Base-by-base conservation (phyloP, 1,140 invertebrate genomes). In the Brachionus paranguensis region DNA sequence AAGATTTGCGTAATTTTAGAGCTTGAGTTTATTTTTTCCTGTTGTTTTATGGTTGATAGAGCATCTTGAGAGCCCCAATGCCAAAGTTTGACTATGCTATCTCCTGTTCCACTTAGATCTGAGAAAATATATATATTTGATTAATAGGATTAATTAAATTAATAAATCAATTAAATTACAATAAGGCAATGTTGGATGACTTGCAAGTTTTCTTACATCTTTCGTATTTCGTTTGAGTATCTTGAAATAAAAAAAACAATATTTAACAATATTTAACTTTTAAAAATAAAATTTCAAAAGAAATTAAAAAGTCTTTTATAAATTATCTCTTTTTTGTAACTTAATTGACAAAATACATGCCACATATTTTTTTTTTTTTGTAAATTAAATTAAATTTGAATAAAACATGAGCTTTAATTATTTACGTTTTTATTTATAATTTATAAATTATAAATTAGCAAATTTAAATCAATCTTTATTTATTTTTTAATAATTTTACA, bases 31-130 rank as follows among this genome's bases (percentile, higher is more conserved):
- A 94, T 93, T 27, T 96, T 96, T 0, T 96, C 92, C 1, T 55
- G 47, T 29, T 95, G 93, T 78, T 96, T 91, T 5, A 96, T 94
- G 50, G 93, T 93, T 86, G 95, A 93, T 8, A 99, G 93, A 12
- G 94, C 93, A 84, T 95, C 93, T 45, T 93, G 92, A 89, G 98
- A 96, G 24, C 94, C 95, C 96, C 96, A 99, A 91, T 99, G 96
- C 96, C 96, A 98, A 84, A 99, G 91, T 85, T 95, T 93, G 5
- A 99, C 97, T 2, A 96, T 97, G 11, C 97, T 97, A 91, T 99
- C 97, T 88, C 97, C 94, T 78, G 95, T 94, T 79, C 97, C 97
- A 76, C 95, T 97, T 86, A 99, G 89, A 91, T 99, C 95, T 96
- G 86, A 60, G 45, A 47, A 6, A 60, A 60, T 60, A 8, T 20